Evolutionary conservation across 2,113 vertebrate genomes (phyloP), one percentile per base, ranked within the genome.

Genomic region (Synodontis membranacea): DNA sequence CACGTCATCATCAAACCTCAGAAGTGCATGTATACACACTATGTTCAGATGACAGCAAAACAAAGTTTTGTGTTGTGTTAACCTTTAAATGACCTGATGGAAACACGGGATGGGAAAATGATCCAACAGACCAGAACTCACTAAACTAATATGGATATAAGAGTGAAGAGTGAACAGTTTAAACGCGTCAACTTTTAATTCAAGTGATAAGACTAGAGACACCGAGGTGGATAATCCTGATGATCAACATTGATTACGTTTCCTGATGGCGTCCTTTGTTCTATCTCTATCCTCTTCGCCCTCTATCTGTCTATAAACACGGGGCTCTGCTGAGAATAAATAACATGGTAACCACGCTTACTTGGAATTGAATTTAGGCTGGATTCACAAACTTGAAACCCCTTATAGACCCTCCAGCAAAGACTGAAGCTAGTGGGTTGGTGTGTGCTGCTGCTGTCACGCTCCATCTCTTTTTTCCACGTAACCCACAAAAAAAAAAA

Each of bases 311-410:
- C 70, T 74, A 74, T 1, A 76, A 19, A 56, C 66, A 60, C 60
- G 28, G 28, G 17, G 12, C 34, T 79, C 50, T 52, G 58, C 44
- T 79, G 42, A 79, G 83, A 60, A 89, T 82, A 42, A 88, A 64
- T 84, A 64, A 89, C 66, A 83, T 34, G 54, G 82, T 82, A 66
- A 50, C 42, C 19, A 44, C 66, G 66, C 88, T 84, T 86, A 74
- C 79, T 83, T 46, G 46, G 89, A 85, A 90, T 89, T 88, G 74
- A 82, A 85, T 62, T 82, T 74, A 58, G 42, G 34, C 85, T 87
- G 89, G 82, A 86, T 75, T 89, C 84, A 42, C 83, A 86, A 89
- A 91, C 88, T 89, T 75, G 84, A 82, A 58, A 83, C n/a, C 54
- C 25, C 86, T 90, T 88, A 90, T 89, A 88, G 87, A 80, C 46